These are phyloP conservation scores for Petromus typicus DNA, from an alignment of 2,113 vertebrate genomes.

Conservation along the genomic window DNA sequence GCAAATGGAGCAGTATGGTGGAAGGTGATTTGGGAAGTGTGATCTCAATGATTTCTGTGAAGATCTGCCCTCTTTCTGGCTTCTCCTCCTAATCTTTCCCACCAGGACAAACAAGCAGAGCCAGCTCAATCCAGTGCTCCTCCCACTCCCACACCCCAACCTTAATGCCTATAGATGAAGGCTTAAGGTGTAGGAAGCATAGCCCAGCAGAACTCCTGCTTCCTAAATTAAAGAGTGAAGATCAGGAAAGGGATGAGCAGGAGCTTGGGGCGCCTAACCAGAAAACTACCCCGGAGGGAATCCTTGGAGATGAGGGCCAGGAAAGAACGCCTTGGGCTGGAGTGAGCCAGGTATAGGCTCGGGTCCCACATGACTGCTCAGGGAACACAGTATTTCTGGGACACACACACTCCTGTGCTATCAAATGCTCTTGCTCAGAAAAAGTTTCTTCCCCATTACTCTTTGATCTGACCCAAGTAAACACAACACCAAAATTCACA, in stretches of 20 bases:
- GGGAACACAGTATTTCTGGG: neutral
- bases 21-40: neutral
- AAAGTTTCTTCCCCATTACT: slow-evolving; percentile 11
- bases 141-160: neutral
- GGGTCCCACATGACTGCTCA: neutral
- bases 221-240: neutral
- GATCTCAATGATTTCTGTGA: neutral
- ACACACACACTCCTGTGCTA: neutral
- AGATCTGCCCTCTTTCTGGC: neutral
- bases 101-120: slow-evolving; percentile 39
- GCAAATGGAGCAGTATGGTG: neutral
- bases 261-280: neutral
- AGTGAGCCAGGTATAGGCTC: neutral
- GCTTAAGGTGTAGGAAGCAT: neutral
- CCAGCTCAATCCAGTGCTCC: neutral
- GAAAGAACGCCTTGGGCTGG: neutral
- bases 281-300: slow-evolving; percentile 39
- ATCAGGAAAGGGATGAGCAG: neutral
- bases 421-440: slow-evolving; percentile 34
- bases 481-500: slow-evolving; percentile 23
- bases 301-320: neutral
- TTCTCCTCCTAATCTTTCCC: slow-evolving; percentile 18
- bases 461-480: slow-evolving; percentile 29
- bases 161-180: neutral
- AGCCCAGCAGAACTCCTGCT: neutral